A percentile compares a stretch with the other conserved stretches of the same genome.
phyloP scores from a whole-genome alignment of 2,888 invertebrate species.

The Orthosia gracilis region DNA sequence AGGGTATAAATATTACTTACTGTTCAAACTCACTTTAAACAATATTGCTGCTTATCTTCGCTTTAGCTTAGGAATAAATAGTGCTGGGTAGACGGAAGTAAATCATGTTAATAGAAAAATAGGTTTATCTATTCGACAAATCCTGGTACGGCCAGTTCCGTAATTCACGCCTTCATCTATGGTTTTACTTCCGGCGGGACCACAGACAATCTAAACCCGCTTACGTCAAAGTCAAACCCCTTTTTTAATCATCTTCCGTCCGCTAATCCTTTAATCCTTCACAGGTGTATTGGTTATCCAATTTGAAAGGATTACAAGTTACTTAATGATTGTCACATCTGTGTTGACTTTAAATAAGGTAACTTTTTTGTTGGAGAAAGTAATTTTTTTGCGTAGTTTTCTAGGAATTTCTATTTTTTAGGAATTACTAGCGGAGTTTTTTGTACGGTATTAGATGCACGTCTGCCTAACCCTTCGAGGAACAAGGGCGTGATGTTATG shows the following conservation, averaged over 20 bases:
- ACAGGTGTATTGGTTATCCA: conserved; percentile 74
- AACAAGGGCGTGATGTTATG: no score
- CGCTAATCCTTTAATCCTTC: conserved; percentile 64
- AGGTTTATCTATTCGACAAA: background rate
- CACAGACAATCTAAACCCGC: background rate
- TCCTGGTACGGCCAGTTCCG: background rate
- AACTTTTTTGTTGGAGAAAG: background rate
- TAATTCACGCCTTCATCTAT: background rate
- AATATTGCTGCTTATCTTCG: no score
- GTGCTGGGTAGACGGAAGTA: no score
- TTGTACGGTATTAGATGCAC: background rate
- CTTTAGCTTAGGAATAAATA: no score
- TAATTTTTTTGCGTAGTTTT: conserved; percentile 18
- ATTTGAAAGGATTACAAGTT: conserved; percentile 64
- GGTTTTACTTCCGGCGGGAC: conserved; percentile 25
- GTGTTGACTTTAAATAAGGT: conserved; percentile 32
- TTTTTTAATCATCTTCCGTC: conserved; percentile 20
- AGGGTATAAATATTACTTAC: no score
- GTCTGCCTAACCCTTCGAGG: no score
- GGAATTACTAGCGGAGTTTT: background rate
- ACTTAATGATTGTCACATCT: conserved; percentile 58
- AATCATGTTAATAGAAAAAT: background rate
- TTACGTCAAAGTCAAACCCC: conserved; percentile 30
- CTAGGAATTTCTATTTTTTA: no score
- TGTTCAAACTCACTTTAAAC: no score